Conservation (phyloP, 2,797 vertebrate species). For the Ctenochaetus hawaiiensis region DNA sequence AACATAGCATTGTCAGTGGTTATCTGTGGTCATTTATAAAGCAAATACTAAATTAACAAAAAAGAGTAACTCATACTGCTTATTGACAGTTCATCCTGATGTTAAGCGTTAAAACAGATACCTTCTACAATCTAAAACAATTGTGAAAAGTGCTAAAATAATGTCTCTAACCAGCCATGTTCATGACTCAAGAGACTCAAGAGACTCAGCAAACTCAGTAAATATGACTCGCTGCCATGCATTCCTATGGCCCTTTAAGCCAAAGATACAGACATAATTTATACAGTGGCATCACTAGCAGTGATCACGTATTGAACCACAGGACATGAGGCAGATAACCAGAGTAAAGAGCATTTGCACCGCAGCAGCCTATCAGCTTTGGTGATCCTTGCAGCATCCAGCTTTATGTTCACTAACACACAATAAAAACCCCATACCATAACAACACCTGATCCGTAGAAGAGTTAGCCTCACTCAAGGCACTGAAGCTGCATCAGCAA, state of each 20-base stretch:
- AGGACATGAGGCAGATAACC: conserved; percentile 7
- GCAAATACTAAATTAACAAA: too few species aligned
- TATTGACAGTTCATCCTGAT: neutral
- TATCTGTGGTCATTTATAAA: too few species aligned
- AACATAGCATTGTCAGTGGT: neutral
- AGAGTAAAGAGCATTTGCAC: conserved; percentile 21
- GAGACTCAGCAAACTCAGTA: neutral
- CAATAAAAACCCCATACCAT: neutral
- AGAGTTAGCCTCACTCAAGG: conserved; percentile 11
- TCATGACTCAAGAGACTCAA: conserved; percentile 9
- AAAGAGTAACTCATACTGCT: neutral
- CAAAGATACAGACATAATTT: conserved; percentile 1
- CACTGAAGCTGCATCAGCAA: neutral
- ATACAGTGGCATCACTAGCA: neutral
- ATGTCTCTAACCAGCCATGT: conserved; percentile 1
- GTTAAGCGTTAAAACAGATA: neutral
- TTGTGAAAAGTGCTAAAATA: neutral
- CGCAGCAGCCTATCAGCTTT: conserved; percentile 15
- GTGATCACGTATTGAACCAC: neutral
- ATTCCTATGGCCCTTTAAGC: neutral
- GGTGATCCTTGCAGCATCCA: conserved; percentile 4
- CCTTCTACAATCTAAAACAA: neutral
- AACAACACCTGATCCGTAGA: conserved; percentile 6
- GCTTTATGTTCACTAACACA: conserved; percentile 1
- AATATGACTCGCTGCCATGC: neutral